Evolutionary conservation across 2,797 vertebrate species (phyloP).

Genomic region (Syndactyla subalaris): DNA sequence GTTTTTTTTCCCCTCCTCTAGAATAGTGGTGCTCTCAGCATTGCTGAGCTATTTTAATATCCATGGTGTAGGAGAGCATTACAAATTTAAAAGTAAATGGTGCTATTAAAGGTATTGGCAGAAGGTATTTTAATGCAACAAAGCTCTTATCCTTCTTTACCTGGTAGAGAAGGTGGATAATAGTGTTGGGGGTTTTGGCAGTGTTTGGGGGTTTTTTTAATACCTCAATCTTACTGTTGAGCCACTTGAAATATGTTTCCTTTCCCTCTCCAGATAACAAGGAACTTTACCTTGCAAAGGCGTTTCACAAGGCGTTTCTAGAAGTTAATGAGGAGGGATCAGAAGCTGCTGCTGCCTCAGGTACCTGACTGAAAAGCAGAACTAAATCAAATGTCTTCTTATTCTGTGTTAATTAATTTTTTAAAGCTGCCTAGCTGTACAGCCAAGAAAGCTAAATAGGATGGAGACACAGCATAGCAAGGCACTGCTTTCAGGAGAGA

Average conservation of each 20-base stretch:
- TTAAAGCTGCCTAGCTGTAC: not conserved
- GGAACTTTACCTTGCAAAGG: conserved; percentile 90
- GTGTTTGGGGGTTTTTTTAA: not conserved
- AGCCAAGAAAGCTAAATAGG: not conserved
- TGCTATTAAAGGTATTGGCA: not conserved
- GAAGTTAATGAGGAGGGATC: conserved; percentile 98
- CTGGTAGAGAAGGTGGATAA: not conserved
- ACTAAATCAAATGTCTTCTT: conserved; percentile 8
- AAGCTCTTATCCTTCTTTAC: not conserved
- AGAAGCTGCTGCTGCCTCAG: conserved; percentile 92
- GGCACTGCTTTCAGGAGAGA: not conserved
- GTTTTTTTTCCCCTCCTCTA: not conserved
- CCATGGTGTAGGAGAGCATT: not conserved
- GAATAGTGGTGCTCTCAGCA: not conserved
- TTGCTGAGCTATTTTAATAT: not conserved
- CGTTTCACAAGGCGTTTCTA: conserved; percentile 92
- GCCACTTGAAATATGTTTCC: not conserved
- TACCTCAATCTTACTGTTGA: not conserved
- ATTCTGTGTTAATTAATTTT: conserved; percentile 25
- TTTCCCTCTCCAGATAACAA: conserved; percentile 78
- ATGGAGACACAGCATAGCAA: not conserved
- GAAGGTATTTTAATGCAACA: not conserved
- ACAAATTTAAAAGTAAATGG: not conserved
- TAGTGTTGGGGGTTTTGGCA: not conserved
- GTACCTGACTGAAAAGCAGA: conserved; percentile 73